Evolutionary conservation across 2,888 invertebrate species (phyloP).

Genomic region (Camponotus fellah): DNA sequence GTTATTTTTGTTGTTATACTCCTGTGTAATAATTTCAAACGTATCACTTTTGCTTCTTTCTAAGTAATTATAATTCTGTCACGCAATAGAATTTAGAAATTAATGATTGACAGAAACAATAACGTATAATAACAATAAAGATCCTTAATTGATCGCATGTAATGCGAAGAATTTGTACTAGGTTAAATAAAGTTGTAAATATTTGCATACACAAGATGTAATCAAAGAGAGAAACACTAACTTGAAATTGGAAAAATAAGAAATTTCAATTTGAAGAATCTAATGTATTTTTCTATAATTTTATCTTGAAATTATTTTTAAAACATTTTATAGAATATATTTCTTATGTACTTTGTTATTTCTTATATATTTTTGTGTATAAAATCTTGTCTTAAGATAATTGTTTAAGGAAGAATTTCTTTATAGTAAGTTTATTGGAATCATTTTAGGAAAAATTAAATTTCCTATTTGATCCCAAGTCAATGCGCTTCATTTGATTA

Average conservation of each 20-base stretch:
- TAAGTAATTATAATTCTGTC: slow-evolving; percentile 7
- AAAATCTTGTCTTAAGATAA: background rate
- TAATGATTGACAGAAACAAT: slow-evolving; percentile 3
- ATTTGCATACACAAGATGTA: background rate
- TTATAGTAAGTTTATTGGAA: background rate
- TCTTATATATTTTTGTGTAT: background rate
- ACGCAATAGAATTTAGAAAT: slow-evolving; percentile 10
- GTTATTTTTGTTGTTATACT: background rate
- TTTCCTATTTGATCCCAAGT: background rate
- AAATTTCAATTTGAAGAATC: background rate
- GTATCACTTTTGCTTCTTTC: slow-evolving; percentile 1
- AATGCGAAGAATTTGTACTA: background rate
- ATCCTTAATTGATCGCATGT: slow-evolving; percentile 8
- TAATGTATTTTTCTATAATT: background rate
- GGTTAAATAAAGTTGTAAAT: slow-evolving; percentile 3
- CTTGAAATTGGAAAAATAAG: background rate
- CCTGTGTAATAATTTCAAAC: background rate
- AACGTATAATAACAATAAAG: too few species aligned
- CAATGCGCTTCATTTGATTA: background rate
- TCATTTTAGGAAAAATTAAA: background rate
- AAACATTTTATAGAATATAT: background rate
- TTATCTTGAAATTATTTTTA: background rate
- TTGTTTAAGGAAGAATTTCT: background rate
- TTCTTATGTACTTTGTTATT: background rate
- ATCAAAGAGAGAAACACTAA: background rate